phyloP scores from a whole-genome alignment of 2,797 vertebrate genomes.

The Euphonia xanthogaster region DNA sequence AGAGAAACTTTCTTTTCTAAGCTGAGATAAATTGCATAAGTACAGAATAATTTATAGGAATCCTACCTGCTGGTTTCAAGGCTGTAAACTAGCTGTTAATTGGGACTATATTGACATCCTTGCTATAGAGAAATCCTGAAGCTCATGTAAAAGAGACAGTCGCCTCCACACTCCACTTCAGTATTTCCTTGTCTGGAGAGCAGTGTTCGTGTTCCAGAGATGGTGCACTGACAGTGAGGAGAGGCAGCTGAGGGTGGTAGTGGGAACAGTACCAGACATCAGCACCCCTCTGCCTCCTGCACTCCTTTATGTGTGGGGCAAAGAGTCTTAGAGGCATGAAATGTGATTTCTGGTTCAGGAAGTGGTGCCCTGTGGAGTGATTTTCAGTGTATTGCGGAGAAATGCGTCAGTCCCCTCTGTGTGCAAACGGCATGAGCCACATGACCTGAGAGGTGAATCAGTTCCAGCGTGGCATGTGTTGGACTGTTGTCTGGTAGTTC shows the following conservation, averaged over 20 bases:
- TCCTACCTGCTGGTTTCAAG: neutral
- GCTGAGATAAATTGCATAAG: neutral
- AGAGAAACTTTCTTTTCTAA: neutral
- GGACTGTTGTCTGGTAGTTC: neutral
- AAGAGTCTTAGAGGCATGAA: neutral
- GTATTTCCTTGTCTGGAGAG: neutral
- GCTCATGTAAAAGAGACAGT: neutral
- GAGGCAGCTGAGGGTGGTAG: neutral
- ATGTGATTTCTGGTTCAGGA: neutral
- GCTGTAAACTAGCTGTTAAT: neutral
- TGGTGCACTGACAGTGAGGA: neutral
- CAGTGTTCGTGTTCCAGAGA: rapidly evolving
- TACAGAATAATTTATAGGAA: neutral
- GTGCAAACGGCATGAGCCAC: neutral
- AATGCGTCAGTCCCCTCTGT: rapidly evolving
- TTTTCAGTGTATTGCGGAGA: neutral
- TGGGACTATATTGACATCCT: neutral
- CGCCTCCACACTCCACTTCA: rapidly evolving
- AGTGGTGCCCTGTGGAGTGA: rapidly evolving
- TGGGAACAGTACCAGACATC: neutral
- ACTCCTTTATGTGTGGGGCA: neutral
- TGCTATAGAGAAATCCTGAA: neutral
- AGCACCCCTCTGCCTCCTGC: neutral
- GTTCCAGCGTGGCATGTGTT: neutral
- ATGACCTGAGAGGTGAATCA: neutral